Percentiles rank a stretch among this genome's conserved stretches.
Conservation (phyloP, 2,888 invertebrate genomes). For the Monopis laevigella region DNA sequence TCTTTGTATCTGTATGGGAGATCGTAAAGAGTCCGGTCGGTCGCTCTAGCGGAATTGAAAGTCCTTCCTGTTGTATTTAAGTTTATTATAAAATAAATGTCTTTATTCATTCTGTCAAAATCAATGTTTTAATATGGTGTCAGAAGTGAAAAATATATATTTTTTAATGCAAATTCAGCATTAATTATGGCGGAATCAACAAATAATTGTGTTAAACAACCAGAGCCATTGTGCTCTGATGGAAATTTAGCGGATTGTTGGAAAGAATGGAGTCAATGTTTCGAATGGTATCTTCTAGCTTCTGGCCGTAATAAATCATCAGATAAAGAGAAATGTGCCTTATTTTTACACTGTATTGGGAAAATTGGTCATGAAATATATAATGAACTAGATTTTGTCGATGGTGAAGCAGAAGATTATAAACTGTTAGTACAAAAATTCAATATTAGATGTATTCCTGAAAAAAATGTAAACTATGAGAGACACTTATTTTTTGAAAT, state of each 20-base stretch:
- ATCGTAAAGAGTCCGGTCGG: no score
- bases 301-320: conserved; percentile 1
- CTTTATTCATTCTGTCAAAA: no score
- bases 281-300: conserved; percentile 9
- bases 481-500: conserved; percentile 7
- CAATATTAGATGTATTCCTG: conserved; percentile 10
- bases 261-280: conserved; percentile 3
- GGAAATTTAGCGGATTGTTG: conserved; percentile 6
- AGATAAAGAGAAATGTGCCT: conserved; percentile 10
- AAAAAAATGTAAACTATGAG: conserved; percentile 17
- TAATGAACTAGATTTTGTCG: conserved; percentile 15
- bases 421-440: conserved; percentile 13
- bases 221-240: background rate
- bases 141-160: no score
- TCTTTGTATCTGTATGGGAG: no score
- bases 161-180: no score
- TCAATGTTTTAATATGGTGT: no score
- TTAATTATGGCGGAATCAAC: background rate
- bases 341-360: conserved; percentile 21
- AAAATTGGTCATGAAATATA: conserved; percentile 16
- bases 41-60: no score
- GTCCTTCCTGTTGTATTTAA: no score
- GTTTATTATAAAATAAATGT: no score
- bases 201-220: conserved; percentile 2
- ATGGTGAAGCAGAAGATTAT: conserved; percentile 5